A percentile compares a stretch with the other conserved stretches of the same genome.
These are phyloP conservation scores for Eulemur mongoz DNA, from an alignment of 2,797 vertebrate species.

Conservation along the genomic window DNA sequence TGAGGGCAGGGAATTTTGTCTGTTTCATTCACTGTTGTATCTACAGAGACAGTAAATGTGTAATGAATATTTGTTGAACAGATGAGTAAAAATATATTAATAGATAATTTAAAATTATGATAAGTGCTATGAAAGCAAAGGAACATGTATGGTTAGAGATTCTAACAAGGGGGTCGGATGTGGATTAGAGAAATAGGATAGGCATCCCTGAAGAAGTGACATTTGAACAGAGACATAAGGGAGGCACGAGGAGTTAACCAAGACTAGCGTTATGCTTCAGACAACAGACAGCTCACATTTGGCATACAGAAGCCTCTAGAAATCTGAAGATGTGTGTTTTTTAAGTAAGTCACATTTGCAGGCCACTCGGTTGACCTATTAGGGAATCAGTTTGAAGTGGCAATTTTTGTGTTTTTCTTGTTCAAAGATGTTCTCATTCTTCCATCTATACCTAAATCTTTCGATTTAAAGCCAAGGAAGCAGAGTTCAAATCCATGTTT, in stretches of 20 bases:
- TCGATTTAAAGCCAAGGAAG: slow-evolving; percentile 12
- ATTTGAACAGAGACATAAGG: slow-evolving; percentile 2
- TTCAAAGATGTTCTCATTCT: slow-evolving; percentile 18
- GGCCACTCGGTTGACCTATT: neutral
- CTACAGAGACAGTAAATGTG: neutral
- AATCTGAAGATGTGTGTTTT: slow-evolving; percentile 2
- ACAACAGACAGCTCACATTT: neutral
- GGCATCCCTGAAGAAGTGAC: neutral
- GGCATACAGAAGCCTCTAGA: neutral
- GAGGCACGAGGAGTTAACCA: neutral
- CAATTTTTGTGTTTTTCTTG: neutral
- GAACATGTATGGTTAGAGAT: neutral
- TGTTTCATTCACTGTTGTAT: neutral
- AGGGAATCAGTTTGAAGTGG: slow-evolving; percentile 6
- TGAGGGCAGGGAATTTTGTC: neutral
- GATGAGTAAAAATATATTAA: slow-evolving; percentile 27
- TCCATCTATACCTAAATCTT: neutral
- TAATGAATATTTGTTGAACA: slow-evolving; percentile 42
- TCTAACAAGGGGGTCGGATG: neutral
- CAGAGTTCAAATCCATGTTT: neutral
- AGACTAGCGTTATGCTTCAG: neutral
- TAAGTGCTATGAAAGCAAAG: neutral
- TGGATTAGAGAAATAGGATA: neutral
- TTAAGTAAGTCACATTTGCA: slow-evolving; percentile 37
- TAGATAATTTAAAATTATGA: slow-evolving; percentile 36